Evolutionary conservation across 2,113 vertebrate genomes (phyloP).

Genomic region (Noctilio leporinus): DNA sequence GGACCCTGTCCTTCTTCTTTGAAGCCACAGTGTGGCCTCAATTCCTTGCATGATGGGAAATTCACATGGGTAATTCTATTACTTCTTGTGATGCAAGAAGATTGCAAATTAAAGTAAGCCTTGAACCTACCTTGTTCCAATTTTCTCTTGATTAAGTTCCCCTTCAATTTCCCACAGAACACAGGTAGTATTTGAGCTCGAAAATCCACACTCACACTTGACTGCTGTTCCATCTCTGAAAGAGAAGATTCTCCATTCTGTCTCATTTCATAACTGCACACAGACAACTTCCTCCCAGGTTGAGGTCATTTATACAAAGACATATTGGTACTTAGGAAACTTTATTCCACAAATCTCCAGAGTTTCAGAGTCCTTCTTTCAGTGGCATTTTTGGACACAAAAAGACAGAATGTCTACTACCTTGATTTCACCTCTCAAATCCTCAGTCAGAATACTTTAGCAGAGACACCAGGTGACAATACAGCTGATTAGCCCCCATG

Average conservation of each 20-base stretch:
- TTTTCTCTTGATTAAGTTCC: constrained; percentile 16
- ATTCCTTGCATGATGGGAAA: background rate
- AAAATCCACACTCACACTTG: no score
- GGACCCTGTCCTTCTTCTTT: background rate
- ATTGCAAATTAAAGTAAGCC: background rate
- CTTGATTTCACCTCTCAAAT: background rate
- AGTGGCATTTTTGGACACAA: background rate
- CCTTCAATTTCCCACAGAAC: constrained; percentile 11
- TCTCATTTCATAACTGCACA: background rate
- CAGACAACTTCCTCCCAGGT: no score
- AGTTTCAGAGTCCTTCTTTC: no score
- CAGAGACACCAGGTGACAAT: background rate
- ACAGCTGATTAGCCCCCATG: background rate
- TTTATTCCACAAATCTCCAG: background rate
- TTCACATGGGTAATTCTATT: background rate
- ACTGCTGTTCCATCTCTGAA: background rate
- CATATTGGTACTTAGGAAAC: background rate
- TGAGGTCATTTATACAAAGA: no score
- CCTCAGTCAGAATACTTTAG: background rate
- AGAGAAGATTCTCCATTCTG: background rate
- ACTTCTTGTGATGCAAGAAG: background rate
- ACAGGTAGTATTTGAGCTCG: background rate
- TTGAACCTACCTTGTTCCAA: constrained; percentile 5
- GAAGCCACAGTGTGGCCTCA: background rate
- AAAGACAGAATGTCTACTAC: background rate